These are phyloP conservation scores for Temnothorax rugatulus DNA, from an alignment of 2,888 invertebrate species.

Conservation along the genomic window DNA sequence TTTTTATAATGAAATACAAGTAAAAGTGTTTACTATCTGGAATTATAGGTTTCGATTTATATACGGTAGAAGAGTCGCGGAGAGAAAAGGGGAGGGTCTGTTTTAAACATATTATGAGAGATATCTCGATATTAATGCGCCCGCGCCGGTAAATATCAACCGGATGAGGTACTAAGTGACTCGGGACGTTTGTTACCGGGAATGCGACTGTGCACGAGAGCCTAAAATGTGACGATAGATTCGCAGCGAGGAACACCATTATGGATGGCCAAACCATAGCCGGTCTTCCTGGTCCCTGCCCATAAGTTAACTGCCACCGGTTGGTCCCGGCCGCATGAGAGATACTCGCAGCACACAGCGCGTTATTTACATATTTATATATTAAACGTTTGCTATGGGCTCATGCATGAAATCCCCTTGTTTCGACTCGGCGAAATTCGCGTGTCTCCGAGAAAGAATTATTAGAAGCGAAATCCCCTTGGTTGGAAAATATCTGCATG, in stretches of 20 bases:
- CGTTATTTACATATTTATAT: constrained; percentile 84
- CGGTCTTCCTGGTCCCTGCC: constrained; percentile 79
- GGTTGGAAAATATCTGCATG: background rate
- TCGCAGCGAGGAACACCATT: constrained; percentile 78
- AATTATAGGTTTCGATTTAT: background rate
- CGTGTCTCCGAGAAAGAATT: background rate
- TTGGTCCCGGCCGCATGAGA: constrained; percentile 80
- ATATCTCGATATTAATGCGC: constrained; percentile 39
- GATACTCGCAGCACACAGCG: constrained; percentile 78
- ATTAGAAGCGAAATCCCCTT: constrained; percentile 4
- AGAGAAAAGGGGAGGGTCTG: background rate
- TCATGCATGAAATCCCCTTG: constrained; percentile 67
- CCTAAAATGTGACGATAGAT: constrained; percentile 82
- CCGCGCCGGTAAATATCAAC: constrained; percentile 37
- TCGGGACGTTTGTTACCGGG: constrained; percentile 39
- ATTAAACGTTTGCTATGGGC: constrained; percentile 77
- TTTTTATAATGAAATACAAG: background rate
- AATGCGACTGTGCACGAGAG: constrained; percentile 44
- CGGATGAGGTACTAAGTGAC: constrained; percentile 54
- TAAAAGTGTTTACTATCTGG: background rate
- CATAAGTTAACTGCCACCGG: constrained; percentile 83
- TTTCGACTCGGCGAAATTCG: constrained; percentile 68
- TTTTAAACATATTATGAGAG: constrained; percentile 7
- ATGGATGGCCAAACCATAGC: constrained; percentile 74
- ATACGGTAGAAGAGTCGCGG: background rate